phyloP scores from a whole-genome alignment of 2,888 invertebrate species.

The Leptinotarsa rubiginosa region DNA sequence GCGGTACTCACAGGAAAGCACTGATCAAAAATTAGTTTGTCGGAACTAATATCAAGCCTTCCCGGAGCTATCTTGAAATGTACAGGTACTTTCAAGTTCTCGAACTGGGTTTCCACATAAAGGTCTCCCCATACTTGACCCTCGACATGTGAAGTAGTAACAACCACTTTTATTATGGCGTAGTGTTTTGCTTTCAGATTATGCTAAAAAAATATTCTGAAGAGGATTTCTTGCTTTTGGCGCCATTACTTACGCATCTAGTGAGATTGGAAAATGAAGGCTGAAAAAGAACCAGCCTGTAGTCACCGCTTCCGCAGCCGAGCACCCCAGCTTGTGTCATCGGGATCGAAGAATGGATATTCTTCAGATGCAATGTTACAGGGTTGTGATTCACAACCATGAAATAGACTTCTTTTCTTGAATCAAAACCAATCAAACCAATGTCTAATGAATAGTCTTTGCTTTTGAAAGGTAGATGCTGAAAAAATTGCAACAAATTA shows the following conservation, averaged over 20 bases:
- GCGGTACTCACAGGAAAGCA: constrained; percentile 80
- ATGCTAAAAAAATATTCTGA: constrained; percentile 64
- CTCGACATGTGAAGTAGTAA: constrained; percentile 77
- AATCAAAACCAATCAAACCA: constrained; percentile 75
- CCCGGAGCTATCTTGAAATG: constrained; percentile 82
- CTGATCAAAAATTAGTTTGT: constrained; percentile 77
- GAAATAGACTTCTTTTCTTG: constrained; percentile 78
- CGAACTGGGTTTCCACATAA: constrained; percentile 78
- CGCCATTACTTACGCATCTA: constrained; percentile 55
- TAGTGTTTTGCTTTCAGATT: constrained; percentile 72
- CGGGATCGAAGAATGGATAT: constrained; percentile 73
- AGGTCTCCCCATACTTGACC: constrained; percentile 77
- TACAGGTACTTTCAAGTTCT: constrained; percentile 78
- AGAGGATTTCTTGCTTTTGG: not conserved
- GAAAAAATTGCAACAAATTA: constrained; percentile 43
- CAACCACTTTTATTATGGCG: constrained; percentile 78
- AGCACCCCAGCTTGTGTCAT: constrained; percentile 71
- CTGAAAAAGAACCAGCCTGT: constrained; percentile 60
- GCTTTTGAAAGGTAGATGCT: constrained; percentile 63
- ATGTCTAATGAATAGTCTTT: constrained; percentile 70
- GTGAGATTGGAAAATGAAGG: constrained; percentile 63
- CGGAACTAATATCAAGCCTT: constrained; percentile 76
- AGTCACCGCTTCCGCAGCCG: constrained; percentile 71
- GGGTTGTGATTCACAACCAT: constrained; percentile 82
- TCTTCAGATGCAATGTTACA: constrained; percentile 74